phyloP scores from a whole-genome alignment of 1,140 invertebrate genomes.

The Cydia pomonella region DNA sequence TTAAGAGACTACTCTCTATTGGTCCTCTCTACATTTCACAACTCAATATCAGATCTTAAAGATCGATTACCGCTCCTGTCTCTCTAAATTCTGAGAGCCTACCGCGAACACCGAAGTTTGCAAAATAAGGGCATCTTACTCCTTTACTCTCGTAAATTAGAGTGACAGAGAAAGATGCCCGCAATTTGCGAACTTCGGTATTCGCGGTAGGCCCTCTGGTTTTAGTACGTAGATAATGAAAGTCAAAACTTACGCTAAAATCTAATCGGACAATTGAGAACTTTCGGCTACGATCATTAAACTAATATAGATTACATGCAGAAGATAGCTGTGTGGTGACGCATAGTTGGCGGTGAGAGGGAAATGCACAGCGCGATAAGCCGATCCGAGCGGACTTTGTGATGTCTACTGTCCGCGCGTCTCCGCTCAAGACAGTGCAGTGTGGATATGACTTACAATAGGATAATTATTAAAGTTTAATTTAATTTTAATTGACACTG shows the following conservation, averaged over 20 bases:
- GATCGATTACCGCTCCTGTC: no score
- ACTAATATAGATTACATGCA: slow-evolving; percentile 14
- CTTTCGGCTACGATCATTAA: background rate
- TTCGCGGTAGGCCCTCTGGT: no score
- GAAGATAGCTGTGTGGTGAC: slow-evolving; percentile 46
- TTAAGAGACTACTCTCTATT: no score
- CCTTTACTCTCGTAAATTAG: no score
- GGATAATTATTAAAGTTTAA: background rate
- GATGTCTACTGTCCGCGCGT: slow-evolving; percentile 76
- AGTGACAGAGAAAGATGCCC: no score
- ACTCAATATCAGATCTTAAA: no score
- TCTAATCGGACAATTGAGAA: slow-evolving; percentile 1
- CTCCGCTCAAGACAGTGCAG: slow-evolving; percentile 49
- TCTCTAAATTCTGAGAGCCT: no score
- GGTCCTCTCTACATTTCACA: no score
- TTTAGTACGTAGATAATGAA: background rate
- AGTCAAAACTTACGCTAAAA: background rate
- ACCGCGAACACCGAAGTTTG: no score
- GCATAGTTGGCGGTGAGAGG: slow-evolving; percentile 67
- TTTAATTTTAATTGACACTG: no score
- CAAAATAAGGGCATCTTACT: no score
- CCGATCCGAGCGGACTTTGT: slow-evolving; percentile 71
- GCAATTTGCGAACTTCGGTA: no score
- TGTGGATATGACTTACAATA: slow-evolving; percentile 44
- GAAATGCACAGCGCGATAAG: slow-evolving; percentile 76